Evolutionary conservation across 2,113 vertebrate species (phyloP).

Genomic region (Donacobius atricapilla): DNA sequence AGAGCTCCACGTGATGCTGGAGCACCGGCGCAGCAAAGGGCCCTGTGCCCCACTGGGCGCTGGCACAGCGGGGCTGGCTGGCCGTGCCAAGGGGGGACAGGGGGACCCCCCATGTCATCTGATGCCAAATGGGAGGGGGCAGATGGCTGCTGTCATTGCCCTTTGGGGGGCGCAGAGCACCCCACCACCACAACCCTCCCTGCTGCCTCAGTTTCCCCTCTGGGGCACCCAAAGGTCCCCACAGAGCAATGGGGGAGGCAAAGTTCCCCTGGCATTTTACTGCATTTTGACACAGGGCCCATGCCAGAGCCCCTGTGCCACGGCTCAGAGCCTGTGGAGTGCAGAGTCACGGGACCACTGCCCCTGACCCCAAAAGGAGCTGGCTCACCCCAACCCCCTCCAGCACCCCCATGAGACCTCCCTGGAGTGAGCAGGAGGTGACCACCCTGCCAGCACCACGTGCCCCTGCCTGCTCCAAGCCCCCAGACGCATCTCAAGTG

Average conservation of each 20-base stretch:
- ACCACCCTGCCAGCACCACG: background rate
- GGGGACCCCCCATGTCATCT: background rate
- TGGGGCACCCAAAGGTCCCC: background rate
- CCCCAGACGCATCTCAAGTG: accelerated
- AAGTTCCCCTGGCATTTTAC: too few relatives aligned
- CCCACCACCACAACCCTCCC: background rate
- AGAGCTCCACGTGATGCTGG: background rate
- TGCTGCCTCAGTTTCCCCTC: background rate
- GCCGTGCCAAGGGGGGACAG: background rate
- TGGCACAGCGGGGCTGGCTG: background rate
- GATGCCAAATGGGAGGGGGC: background rate
- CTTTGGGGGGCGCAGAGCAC: background rate
- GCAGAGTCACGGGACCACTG: accelerated
- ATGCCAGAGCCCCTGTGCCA: accelerated
- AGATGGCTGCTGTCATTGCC: accelerated
- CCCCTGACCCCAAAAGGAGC: background rate
- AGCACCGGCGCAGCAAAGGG: background rate
- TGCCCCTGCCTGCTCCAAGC: accelerated
- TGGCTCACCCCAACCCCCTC: accelerated
- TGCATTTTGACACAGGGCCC: background rate
- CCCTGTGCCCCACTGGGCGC: background rate
- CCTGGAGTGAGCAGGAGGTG: accelerated
- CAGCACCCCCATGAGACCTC: accelerated
- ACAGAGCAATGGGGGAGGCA: accelerated
- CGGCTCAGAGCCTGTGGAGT: accelerated